Base-by-base conservation (phyloP, 1,140 invertebrate genomes). In the Solen grandis region DNA sequence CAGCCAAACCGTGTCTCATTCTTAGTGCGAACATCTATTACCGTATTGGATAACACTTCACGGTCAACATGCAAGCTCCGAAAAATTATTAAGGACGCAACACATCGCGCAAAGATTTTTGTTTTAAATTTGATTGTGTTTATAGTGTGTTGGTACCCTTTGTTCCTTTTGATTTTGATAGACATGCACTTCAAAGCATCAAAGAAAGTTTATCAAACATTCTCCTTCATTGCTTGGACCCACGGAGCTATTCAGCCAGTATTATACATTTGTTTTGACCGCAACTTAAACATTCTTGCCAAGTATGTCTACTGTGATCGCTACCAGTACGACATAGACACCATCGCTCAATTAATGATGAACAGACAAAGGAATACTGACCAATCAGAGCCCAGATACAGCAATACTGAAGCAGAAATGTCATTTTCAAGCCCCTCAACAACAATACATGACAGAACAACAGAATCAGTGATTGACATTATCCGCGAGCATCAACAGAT, bases 191-290 rank as follows among this genome's bases (percentile, higher is more conserved):
- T 90, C 76, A 84, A 84, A 60, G 85, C 89, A 29, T 89, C 89
- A 19, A 86, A 87, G 27, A 91, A 89, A 81, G 86, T 91, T 14
- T 92, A 92, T 82, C 89, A 90, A 80, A 81, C 89, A 2, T 89
- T 92, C 63, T 91, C 90, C 59, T 90, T 92, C 65, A 90, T 92
- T 38, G 91, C 91, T 1, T 92, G 91, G 90, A 88, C 90, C 3
- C 89, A 92, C 55, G 90, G 87, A 29, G 87, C 88, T 13, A 80
- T 92, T 10, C 89, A 91, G 66, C 91, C 91, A 13, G 82, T 92
- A 46, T 70, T 92, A 16, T 88, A 91, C 50, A 88, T 92, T 31
- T 87, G 86, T 33, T 90, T 91, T 80, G 91, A 92, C 77, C 81
- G 87, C n/a, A 88, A 90, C 35, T 81, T 91, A 22, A 88, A 90